Evolutionary conservation across 2,113 vertebrate genomes (phyloP).

Genomic region (Sylvietta virens): DNA sequence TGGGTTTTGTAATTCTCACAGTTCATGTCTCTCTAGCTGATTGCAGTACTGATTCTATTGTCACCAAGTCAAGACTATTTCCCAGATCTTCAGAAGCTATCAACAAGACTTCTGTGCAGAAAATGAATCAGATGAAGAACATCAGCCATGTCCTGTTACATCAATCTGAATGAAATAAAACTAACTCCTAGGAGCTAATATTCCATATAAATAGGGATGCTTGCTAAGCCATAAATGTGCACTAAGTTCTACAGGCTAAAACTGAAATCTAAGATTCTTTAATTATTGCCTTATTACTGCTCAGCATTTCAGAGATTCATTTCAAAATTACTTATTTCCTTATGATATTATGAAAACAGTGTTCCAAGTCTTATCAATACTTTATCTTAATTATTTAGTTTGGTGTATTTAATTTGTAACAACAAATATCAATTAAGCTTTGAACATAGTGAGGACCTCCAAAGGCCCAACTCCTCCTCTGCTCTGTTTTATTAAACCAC

Average conservation of each 20-base stretch:
- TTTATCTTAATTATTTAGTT: neutral
- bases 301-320: neutral
- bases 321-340: neutral
- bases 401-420: neutral
- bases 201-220: neutral
- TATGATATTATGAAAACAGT: neutral
- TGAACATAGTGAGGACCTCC: neutral
- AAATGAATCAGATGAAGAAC: neutral
- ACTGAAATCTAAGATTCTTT: neutral
- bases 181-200: neutral
- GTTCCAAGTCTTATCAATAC: neutral
- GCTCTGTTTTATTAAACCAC: neutral
- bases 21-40: neutral
- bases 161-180: neutral
- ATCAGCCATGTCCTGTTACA: neutral
- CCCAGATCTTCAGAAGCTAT: neutral
- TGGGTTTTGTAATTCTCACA: neutral
- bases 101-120: neutral
- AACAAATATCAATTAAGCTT: neutral
- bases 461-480: neutral
- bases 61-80: neutral
- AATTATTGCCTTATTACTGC: neutral
- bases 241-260: neutral
- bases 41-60: neutral
- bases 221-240: neutral